Conservation (phyloP, 2,797 vertebrate species). For the Pangasius macronema region DNA sequence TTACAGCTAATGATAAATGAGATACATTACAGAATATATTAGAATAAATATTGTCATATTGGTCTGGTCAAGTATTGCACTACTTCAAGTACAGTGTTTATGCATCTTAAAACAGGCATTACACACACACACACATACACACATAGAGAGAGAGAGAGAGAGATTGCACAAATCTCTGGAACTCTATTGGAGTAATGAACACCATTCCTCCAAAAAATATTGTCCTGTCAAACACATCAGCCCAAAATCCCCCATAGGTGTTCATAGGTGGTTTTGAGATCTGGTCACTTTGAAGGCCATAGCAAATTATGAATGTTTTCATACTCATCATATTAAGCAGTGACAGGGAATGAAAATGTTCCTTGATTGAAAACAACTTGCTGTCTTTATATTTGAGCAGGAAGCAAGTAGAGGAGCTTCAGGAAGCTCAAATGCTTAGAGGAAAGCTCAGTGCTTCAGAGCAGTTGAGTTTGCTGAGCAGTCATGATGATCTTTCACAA, state of each 20-base stretch:
- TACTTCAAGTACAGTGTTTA: not conserved
- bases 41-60: not conserved
- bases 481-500: constrained; percentile 76
- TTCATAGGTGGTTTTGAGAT: not conserved
- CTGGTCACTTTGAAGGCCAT: not conserved
- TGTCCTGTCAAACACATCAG: not conserved
- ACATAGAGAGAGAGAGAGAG: not conserved
- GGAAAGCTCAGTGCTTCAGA: constrained; percentile 74
- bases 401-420: constrained; percentile 81
- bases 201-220: not conserved
- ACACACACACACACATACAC: no score
- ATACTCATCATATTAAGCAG: not conserved
- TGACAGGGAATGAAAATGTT: not conserved
- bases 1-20: not conserved
- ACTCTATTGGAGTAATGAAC: not conserved
- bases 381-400: constrained; percentile 65
- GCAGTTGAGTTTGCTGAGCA: constrained; percentile 82
- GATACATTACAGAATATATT: not conserved
- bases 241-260: not conserved
- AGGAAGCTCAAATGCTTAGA: constrained; percentile 80
- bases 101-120: not conserved
- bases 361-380: not conserved
- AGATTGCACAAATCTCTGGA: not conserved
- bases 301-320: not conserved
- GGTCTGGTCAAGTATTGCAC: not conserved